Conservation (phyloP, 92 coral and sea anemone genomes). For the Porites divaricata region DNA sequence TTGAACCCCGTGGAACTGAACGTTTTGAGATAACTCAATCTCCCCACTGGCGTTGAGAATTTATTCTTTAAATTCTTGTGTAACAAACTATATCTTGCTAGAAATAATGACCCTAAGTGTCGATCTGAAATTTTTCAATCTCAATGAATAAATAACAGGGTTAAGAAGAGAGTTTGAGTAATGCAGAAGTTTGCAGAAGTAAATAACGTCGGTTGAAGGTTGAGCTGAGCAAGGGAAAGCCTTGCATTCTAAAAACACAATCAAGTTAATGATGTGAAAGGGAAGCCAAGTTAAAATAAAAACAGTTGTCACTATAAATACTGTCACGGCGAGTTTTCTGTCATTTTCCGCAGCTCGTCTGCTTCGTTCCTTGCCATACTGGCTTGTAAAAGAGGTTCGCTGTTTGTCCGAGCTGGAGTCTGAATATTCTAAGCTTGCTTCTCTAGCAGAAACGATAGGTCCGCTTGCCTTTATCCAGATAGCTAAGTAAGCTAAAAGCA, state of each 20-base stretch:
- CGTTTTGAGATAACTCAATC: no score
- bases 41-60: no score
- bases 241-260: constrained; percentile 71
- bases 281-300: constrained; percentile 85
- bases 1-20: no score
- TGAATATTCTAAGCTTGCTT: constrained; percentile 32
- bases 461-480: constrained; percentile 59
- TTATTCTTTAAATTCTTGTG: no score
- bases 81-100: background rate
- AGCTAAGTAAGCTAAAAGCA: constrained; percentile 71
- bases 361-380: constrained; percentile 30
- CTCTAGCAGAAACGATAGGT: constrained; percentile 2
- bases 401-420: constrained; percentile 16
- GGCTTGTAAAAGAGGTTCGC: background rate
- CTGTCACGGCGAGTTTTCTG: constrained; percentile 71
- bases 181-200: constrained; percentile 76
- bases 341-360: constrained; percentile 70
- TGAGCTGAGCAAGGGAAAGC: constrained; percentile 51
- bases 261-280: constrained; percentile 77
- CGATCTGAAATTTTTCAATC: constrained; percentile 75
- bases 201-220: constrained; percentile 65
- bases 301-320: constrained; percentile 87
- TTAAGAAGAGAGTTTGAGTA: constrained; percentile 79
- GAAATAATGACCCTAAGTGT: constrained; percentile 52
- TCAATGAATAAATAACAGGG: constrained; percentile 84